Percentiles rank a stretch among this genome's conserved stretches.
These are phyloP conservation scores for Athene noctua DNA, from an alignment of 2,113 vertebrate genomes.

Conservation along the genomic window DNA sequence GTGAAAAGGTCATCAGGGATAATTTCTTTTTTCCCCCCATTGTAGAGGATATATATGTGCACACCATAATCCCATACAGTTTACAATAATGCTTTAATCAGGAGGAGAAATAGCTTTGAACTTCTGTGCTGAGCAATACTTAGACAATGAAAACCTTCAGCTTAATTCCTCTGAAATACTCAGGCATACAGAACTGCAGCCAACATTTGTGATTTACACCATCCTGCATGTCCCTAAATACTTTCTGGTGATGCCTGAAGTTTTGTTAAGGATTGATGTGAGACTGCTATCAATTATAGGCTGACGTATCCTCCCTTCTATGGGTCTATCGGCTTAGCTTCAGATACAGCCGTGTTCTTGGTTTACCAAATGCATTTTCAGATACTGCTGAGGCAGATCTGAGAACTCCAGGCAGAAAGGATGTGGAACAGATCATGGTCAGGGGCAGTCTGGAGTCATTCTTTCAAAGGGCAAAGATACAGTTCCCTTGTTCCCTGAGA, in stretches of 20 bases:
- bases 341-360: neutral
- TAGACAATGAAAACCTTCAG: neutral
- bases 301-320: neutral
- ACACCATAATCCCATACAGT: neutral
- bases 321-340: neutral
- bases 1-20: neutral
- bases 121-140: neutral
- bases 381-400: neutral
- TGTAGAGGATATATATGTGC: neutral
- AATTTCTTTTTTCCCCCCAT: neutral
- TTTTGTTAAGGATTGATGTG: neutral
- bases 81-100: neutral
- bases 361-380: neutral
- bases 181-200: neutral
- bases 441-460: neutral
- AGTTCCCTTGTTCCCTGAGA: neutral
- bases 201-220: neutral
- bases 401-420: neutral
- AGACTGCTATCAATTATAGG: neutral
- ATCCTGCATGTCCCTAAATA: neutral
- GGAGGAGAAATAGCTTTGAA: slow-evolving; percentile 28
- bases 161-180: neutral
- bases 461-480: neutral
- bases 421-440: neutral
- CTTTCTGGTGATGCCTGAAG: neutral